Evolutionary conservation across 2,113 vertebrate species (phyloP).

Genomic region (Noctilio leporinus): DNA sequence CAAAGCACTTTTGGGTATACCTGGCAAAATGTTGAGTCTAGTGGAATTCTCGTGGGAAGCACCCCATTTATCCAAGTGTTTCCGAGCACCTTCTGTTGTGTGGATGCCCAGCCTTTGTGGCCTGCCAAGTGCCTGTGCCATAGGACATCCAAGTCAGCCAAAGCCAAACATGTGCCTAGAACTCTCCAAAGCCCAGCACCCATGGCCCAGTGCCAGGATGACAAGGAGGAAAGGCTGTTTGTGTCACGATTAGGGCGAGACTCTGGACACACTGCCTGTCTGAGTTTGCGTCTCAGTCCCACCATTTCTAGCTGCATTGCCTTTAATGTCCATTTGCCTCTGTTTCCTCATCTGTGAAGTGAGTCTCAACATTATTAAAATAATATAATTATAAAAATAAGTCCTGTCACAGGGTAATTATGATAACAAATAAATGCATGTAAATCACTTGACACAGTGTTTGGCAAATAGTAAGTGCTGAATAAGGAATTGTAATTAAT

Average conservation of each 20-base stretch:
- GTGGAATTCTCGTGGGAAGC: background rate
- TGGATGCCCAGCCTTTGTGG: background rate
- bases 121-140: background rate
- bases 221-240: background rate
- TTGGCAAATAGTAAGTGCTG: background rate
- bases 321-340: background rate
- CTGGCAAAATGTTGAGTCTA: background rate
- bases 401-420: background rate
- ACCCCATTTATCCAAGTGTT: background rate
- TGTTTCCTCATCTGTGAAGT: background rate
- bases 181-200: background rate
- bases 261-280: background rate
- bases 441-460: background rate
- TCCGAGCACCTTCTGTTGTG: background rate
- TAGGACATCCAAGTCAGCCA: background rate
- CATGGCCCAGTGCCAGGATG: background rate
- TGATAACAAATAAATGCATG: background rate
- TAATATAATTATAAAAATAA: background rate
- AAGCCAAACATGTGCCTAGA: background rate
- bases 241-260: background rate
- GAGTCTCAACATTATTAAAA: constrained; percentile 2
- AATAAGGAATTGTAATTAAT: background rate
- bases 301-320: background rate
- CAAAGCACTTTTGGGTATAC: background rate
- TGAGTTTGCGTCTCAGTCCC: background rate